These are phyloP conservation scores for Baryphthengus martii DNA, from an alignment of 2,113 vertebrate genomes.

Conservation along the genomic window DNA sequence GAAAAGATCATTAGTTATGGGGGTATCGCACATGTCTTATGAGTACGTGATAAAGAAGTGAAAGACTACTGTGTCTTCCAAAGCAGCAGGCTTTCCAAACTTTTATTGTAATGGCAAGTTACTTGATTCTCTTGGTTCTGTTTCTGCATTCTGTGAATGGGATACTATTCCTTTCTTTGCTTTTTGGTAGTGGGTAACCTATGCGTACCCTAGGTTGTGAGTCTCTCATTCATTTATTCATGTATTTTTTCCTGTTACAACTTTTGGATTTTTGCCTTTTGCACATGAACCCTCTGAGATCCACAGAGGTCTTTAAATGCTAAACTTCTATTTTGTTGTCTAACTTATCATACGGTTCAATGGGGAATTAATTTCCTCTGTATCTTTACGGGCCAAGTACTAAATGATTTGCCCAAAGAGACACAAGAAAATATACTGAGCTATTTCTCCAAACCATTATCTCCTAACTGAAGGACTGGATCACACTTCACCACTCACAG, in stretches of 20 bases:
- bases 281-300: neutral
- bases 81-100: neutral
- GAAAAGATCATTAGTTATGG: neutral
- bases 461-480: neutral
- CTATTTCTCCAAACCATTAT: constrained; percentile 4
- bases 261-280: neutral
- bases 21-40: no score
- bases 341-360: neutral
- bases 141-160: neutral
- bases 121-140: neutral
- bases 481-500: neutral
- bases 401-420: neutral
- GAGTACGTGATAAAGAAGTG: neutral
- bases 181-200: neutral
- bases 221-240: neutral
- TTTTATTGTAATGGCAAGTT: neutral
- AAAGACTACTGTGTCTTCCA: neutral
- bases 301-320: neutral
- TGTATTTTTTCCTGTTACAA: neutral
- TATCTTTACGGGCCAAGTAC: neutral
- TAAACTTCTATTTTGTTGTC: neutral
- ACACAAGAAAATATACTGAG: neutral
- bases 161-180: neutral
- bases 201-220: neutral
- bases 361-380: neutral